A percentile compares a stretch with the other conserved stretches of the same genome.
Evolutionary conservation across 2,113 vertebrate species (phyloP).

Genomic region (Gila orcuttii): DNA sequence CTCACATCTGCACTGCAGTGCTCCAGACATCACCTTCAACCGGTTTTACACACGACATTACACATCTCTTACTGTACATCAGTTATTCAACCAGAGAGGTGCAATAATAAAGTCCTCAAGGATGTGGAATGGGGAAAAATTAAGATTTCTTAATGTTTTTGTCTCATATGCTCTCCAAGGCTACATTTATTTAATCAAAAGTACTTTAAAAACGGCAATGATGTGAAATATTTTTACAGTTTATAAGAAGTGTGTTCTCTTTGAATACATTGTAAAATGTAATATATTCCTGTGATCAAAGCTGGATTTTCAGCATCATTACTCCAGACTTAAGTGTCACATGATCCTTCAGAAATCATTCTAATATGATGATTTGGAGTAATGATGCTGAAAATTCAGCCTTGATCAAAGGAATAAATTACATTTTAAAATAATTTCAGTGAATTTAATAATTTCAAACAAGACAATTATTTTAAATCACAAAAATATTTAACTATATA

Average conservation of each 20-base stretch:
- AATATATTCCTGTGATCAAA: not conserved
- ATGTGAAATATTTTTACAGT: not conserved
- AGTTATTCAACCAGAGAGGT: not conserved
- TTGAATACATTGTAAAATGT: not conserved
- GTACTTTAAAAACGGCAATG: not conserved
- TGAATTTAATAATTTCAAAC: too few relatives aligned
- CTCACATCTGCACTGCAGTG: not conserved
- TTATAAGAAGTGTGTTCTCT: not conserved
- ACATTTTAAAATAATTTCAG: not conserved
- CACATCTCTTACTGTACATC: not conserved
- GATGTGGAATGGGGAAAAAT: not conserved
- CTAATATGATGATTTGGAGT: not conserved
- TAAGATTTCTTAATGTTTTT: not conserved
- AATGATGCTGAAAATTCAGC: not conserved
- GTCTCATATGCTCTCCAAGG: not conserved
- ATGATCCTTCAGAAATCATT: not conserved
- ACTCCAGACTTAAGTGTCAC: not conserved
- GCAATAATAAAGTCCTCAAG: not conserved
- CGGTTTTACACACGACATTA: too few relatives aligned
- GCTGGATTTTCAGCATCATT: not conserved
- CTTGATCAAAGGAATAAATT: not conserved
- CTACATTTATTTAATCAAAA: not conserved
- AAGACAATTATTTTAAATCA: too few relatives aligned
- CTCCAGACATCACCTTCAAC: not conserved
- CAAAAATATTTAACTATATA: too few relatives aligned